Base-by-base conservation (phyloP, 2,113 vertebrate species). In the Syrmaticus mikado region DNA sequence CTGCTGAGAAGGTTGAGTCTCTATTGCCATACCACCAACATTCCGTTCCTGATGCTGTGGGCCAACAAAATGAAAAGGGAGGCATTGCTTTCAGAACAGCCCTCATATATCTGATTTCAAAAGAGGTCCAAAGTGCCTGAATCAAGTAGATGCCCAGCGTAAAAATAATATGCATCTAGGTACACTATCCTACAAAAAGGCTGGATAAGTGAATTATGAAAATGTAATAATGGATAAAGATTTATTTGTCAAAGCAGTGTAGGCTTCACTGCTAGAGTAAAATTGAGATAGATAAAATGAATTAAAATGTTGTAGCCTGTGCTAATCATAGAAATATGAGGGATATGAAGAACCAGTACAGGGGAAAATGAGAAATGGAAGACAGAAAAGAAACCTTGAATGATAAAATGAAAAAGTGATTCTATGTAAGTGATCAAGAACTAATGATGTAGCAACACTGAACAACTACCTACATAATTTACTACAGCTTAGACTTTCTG, bases 261-360 rank as follows among this genome's bases (percentile, higher is more conserved):
- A 65, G 40, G 68, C 89, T 87, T 87, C 82, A 72, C 41, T 82
- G 24, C 8, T 87, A 52, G n/a, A 83, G 61, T 87, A 85, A 92
- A 91, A 96, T 93, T 83, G 65, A 91, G 64, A 40, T 71, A 82
- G 78, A 94, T 95, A 80, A 94, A 94, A 90, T 73, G 89, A 87
- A 93, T 87, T 74, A 92, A 84, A 96, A 94, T 77, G 38, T 93
- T 94, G 75, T 91, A 93, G 75, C 43, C 81, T 68, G 53, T 90
- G 66, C 71, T 96, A 95, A 94, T 94, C 85, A 87, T 25, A 64
- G 88, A 92, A 93, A 94, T 77, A 72, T 75, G 94, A 95, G 95
- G 89, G 81, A 78, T 94, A 94, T 94, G 92, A 96, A 96, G 94
- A 94, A 94, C 75, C n/a, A n/a, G n/a, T n/a, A n/a, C n/a, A n/a